Percentiles rank a stretch among this genome's conserved stretches.
These are phyloP conservation scores for Loris lydekkerianus DNA, from an alignment of 2,797 vertebrate species.

Conservation along the genomic window DNA sequence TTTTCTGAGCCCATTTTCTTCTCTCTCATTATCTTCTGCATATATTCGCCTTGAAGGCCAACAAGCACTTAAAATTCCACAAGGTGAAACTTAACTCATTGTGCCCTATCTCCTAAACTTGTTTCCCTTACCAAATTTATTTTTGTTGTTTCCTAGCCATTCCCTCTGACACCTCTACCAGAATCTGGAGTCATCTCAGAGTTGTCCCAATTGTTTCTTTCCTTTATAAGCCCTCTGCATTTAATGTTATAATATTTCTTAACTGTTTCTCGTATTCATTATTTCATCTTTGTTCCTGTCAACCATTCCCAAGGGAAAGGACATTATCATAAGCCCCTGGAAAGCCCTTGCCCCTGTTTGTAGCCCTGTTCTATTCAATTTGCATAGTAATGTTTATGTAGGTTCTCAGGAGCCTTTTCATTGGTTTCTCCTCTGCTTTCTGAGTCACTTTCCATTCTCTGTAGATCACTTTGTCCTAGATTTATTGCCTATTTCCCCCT, in stretches of 20 bases:
- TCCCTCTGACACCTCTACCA: neutral
- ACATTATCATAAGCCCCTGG: neutral
- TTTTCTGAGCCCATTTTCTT: neutral
- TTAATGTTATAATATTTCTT: neutral
- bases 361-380: neutral
- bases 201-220: neutral
- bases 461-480: neutral
- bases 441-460: neutral
- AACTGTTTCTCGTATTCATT: neutral
- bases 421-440: constrained; percentile 16
- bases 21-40: neutral
- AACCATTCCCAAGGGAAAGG: neutral
- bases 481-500: neutral
- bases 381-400: neutral
- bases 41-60: neutral
- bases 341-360: neutral
- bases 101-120: neutral
- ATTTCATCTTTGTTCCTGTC: constrained; percentile 20
- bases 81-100: neutral
- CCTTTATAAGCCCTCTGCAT: neutral
- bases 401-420: neutral
- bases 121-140: neutral
- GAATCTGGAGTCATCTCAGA: neutral
- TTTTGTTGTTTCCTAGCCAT: neutral
- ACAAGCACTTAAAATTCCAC: neutral